Evolutionary conservation across 2,113 vertebrate species (phyloP), one percentile per base, ranked within the genome.

Genomic region (Brachionichthys hirsutus): DNA sequence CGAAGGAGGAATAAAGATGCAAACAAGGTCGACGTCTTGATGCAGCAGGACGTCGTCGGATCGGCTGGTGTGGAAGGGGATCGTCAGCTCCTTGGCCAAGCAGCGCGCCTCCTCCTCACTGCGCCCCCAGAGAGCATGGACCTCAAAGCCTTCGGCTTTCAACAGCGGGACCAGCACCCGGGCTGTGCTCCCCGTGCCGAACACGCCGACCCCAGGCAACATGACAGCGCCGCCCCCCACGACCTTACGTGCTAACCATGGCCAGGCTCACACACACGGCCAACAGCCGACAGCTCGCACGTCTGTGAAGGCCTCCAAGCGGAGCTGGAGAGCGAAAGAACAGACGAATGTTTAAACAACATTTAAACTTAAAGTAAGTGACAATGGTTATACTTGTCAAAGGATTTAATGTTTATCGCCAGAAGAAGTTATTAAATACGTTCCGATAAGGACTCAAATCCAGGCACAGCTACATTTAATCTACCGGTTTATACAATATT

Each of bases 171-270:
- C 94, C 75, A 99, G 89, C 70, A 96, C 90, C 36, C 94, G 92
- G 54, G 96, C 94, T 0, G 94, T 93, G 81, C 93, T 95, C 80
- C 97, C 96, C 0, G 95, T 97, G 77, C 97, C 97, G 86, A 99
- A 99, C n/a, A 99, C 94, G 9, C 97, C 97, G 13, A 99, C 95
- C 55, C 97, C 97, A 0, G 97, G 97, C 73, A 98, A 91, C 93
- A 94, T 96, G 89, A 73, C 85, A 57, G 52, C 20, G 78, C 68
- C 63, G 44, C 67, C 76, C 24, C 20, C 41, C 30, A 36, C 16
- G 19, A 73, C 38, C 34, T 82, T 62, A 86, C 17, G 51, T 59
- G 24, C 49, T 50, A 73, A 75, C 60, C 73, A 75, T 70, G 12
- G 49, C 52, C 65, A 57, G 24, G 59, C 48, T 76, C 58, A 59